Base-by-base conservation (phyloP, 1,140 invertebrate species). In the Drosophila arizonae region DNA sequence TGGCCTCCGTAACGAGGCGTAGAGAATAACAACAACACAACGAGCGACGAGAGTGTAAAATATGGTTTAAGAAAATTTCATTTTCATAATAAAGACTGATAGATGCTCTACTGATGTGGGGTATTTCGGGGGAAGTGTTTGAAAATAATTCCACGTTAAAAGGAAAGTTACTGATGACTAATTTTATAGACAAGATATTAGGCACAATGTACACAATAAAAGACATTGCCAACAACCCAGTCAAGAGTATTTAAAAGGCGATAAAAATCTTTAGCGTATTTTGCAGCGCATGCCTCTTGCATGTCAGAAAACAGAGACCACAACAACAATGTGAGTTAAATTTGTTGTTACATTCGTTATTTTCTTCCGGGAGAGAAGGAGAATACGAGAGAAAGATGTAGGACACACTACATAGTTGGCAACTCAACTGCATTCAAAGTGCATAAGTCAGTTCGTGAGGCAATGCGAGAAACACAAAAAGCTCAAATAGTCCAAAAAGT, bases 341-440 rank as follows among this genome's bases (percentile, higher is more conserved):
- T 76, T 86, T 66, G 72, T 51, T 72, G 76, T 60, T 51, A 76
- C 80, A 82, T 82, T 82, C 75, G 63, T 76, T 77, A 50, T 77
- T 41, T 26, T 26, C 13, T 64, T 55, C 46, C 69, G 30, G 41
- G 36, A 72, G 50, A 61, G 61, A 24, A 65, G 51, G 26, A 43
- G 52, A 36, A 24, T 26, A 11, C 48, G 24, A 46, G n/a, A 52
- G 24, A 46, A 13, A 51, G 54, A 55, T 9, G 43, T 9, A 30
- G n/a, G 51, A 21, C 15, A 39, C 15, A 51, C 17, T 52, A 45
- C 63, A 36, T 56, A 55, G 81, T 77, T 86, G 79, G 81, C 75
- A 81, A 85, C 82, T 72, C 78, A 75, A 77, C 74, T 81, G 75
- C 78, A 86, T 78, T 69, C 82, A 78, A 75, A 85, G 72, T 82